A percentile compares a stretch with the other conserved stretches of the same genome.
These are phyloP conservation scores for Eilema sororculum DNA, from an alignment of 2,888 invertebrate genomes.

Conservation along the genomic window DNA sequence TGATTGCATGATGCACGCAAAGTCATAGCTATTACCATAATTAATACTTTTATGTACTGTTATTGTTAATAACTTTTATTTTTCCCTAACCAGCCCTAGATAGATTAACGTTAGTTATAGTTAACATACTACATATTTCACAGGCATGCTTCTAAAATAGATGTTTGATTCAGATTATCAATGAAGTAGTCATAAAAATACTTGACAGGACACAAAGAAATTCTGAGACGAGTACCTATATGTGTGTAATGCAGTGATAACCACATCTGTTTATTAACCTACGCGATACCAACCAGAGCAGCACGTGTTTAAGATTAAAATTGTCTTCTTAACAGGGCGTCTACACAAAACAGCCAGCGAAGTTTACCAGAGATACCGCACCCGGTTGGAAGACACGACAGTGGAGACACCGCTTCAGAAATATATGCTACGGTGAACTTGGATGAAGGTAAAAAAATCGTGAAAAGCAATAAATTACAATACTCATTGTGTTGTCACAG, in stretches of 20 bases:
- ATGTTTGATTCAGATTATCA: neutral
- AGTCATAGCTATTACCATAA: slow-evolving; percentile 8
- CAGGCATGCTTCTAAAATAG: slow-evolving; percentile 1
- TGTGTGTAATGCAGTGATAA: neutral
- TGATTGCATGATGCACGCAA: slow-evolving; percentile 46
- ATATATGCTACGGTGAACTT: slow-evolving; percentile 93
- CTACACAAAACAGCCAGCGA: slow-evolving; percentile 88
- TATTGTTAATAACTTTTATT: slow-evolving; percentile 14
- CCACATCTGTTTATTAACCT: neutral
- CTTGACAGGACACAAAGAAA: neutral
- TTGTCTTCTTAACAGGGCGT: slow-evolving; percentile 68
- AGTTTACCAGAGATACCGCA: slow-evolving; percentile 93
- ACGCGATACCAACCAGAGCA: neutral
- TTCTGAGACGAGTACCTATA: no score
- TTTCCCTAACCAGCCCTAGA: neutral
- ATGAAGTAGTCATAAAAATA: neutral
- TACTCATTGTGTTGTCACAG: neutral
- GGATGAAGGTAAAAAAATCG: slow-evolving; percentile 72
- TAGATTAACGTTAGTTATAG: neutral
- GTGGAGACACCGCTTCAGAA: slow-evolving; percentile 93
- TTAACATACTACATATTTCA: neutral
- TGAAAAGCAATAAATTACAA: neutral
- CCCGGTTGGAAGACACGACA: slow-evolving; percentile 89
- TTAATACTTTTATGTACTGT: neutral
- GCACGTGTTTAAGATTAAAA: neutral